Evolutionary conservation across 2,797 vertebrate species (phyloP).

Genomic region (Champsocephalus esox): DNA sequence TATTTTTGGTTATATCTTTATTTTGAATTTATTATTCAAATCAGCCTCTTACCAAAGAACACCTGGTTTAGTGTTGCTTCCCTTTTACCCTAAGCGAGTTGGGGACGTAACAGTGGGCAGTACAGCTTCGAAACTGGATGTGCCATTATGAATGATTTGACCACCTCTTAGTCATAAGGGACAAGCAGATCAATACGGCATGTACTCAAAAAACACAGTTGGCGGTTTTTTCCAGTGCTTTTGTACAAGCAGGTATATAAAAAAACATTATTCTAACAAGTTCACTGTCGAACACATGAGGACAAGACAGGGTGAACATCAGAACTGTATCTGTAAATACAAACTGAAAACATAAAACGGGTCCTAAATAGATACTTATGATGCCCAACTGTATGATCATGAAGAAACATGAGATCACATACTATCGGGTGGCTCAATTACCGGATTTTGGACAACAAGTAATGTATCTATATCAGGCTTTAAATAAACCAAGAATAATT

Average conservation of each 20-base stretch:
- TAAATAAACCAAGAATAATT: background rate
- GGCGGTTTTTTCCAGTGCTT: too few relatives aligned
- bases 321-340: too few relatives aligned
- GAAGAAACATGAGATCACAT: background rate
- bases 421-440: background rate
- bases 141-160: slow-evolving; percentile 39
- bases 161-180: slow-evolving; percentile 28
- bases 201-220: slow-evolving; percentile 21
- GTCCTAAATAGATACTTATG: background rate
- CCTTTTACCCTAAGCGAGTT: too few relatives aligned
- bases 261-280: too few relatives aligned
- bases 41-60: too few relatives aligned
- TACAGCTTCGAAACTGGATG: slow-evolving; percentile 28
- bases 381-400: background rate
- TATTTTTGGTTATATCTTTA: too few relatives aligned
- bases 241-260: too few relatives aligned
- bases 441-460: background rate
- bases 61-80: too few relatives aligned
- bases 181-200: slow-evolving; percentile 29
- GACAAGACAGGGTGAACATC: background rate
- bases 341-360: too few relatives aligned
- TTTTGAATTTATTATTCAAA: too few relatives aligned
- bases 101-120: slow-evolving; percentile 21
- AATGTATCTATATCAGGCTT: background rate
- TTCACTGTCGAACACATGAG: background rate